A percentile compares a stretch with the other conserved stretches of the same genome.
These are phyloP conservation scores for Ctenomys sociabilis DNA, from an alignment of 2,113 vertebrate genomes.

Conservation along the genomic window DNA sequence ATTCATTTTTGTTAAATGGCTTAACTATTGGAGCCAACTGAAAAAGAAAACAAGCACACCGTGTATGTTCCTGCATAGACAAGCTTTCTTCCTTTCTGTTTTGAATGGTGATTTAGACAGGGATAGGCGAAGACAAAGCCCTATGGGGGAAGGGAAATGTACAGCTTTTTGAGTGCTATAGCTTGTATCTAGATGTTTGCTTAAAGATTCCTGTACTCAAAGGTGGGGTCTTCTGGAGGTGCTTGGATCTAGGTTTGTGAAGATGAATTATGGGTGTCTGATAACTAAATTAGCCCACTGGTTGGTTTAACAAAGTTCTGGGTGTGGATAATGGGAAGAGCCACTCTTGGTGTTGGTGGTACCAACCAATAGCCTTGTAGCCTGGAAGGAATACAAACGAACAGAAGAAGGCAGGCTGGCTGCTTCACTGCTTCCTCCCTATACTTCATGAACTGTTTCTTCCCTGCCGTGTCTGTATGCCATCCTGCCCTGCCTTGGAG, in stretches of 20 bases:
- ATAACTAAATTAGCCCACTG: not conserved
- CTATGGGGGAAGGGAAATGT: not conserved
- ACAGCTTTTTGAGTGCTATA: not conserved
- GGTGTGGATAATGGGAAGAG: not conserved
- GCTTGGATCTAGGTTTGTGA: not conserved
- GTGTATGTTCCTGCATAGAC: not conserved
- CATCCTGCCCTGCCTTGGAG: not conserved
- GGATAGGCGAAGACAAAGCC: not conserved
- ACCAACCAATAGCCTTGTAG: not conserved
- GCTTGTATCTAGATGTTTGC: not conserved
- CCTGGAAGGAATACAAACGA: not conserved
- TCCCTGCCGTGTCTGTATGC: not conserved
- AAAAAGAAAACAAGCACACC: not conserved
- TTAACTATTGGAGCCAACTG: not conserved
- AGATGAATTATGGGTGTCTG: not conserved
- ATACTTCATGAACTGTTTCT: not conserved
- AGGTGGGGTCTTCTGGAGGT: not conserved
- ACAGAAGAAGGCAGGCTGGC: not conserved
- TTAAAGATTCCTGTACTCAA: not conserved
- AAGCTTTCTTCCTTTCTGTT: slow-evolving; percentile 5
- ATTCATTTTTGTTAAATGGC: not conserved
- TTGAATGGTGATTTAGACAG: not conserved
- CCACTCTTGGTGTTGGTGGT: not conserved
- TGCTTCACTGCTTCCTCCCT: not conserved
- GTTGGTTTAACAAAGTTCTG: not conserved